Evolutionary conservation across 2,797 vertebrate genomes (phyloP), one percentile per base, ranked within the genome.

Genomic region (Rachycentron canadum): DNA sequence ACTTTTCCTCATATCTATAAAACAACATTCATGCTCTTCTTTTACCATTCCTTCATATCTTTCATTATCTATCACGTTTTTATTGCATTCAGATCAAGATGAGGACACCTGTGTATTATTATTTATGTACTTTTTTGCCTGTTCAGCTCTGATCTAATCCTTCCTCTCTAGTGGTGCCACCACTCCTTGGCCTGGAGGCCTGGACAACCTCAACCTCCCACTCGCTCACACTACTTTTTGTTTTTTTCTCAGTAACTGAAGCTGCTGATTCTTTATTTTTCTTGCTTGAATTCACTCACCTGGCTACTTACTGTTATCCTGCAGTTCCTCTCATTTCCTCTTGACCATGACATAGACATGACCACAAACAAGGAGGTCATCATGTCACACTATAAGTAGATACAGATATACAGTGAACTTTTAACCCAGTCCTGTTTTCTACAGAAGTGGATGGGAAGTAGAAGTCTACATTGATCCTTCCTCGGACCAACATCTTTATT

Each of bases 111-210:
- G 69, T 49, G 23, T 55, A 10, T 30, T 36, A 64, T 30, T 3
- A 40, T 41, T 43, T 28, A n/a, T 69, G 32, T 23, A 1, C 30
- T 41, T 49, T 28, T 83, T 84, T 71, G 60, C 60, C 68, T 60
- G 63, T 71, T 88, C 79, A 87, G 84, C 77, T 72, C 63, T 40
- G 36, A 7, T 79, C 80, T 86, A 90, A 90, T 91, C 81, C 80
- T 81, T 76, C 77, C 72, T 85, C 78, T 84, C 59, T 58, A 40
- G 71, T 76, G 67, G 69, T 84, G 79, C 81, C 73, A 78, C 86
- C 82, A 73, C 89, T 82, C 81, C 82, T 85, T 79, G 49, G 79
- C 86, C 85, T 80, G 41, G 56, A 86, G 85, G 86, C 72, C 85
- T 88, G 85, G 66, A 81, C 78, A 89, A 38, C 63, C 68, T 69